Evolutionary conservation across 1,140 invertebrate species (phyloP), one percentile per base, ranked within the genome.

Genomic region (Drosophila virilis): DNA sequence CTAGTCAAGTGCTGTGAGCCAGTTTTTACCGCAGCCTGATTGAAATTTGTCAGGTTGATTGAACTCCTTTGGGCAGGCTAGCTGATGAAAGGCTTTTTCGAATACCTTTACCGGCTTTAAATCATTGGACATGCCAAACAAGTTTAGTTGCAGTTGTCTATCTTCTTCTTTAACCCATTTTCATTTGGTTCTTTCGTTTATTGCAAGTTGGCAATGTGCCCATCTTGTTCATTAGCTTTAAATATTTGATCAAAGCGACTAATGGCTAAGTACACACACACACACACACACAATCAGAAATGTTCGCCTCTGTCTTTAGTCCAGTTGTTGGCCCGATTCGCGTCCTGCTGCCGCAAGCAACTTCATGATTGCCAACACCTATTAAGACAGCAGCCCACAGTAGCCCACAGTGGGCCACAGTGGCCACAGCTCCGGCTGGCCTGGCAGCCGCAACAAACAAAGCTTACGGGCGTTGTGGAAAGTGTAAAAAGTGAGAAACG

Each of bases 201-300:
- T 72, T 55, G 40, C 35, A 57, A 65, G 54, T 75, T 75, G 73
- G 68, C 73, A 59, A 37, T 37, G 46, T 50, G 71, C 75, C 80
- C 77, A 78, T 72, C 62, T 82, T 78, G 66, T 83, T 83, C 80
- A 83, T 83, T 83, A 83, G 80, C 80, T 82, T 83, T 83, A 83
- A 83, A 83, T 83, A 83, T 83, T 83, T 82, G 75, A 83, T 83
- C 80, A 83, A 83, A 83, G 80, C 79, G 62, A 76, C 80, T 83
- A 76, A 79, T 79, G 77, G 77, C 54, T 75, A n/a, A 37, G 10
- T 17, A 38, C 33, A 69, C 48, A 60, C 57, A 52, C 42, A 51
- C 45, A 51, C 43, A 70, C 1, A 54, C 3, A 61, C 3, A 71
- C 28, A 73, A 2, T 17, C 6, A 61, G n/a, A 51, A 61, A 69